A percentile compares a stretch with the other conserved stretches of the same genome.
Evolutionary conservation across 1,140 invertebrate species (phyloP).

Genomic region (Lepidurus apus): DNA sequence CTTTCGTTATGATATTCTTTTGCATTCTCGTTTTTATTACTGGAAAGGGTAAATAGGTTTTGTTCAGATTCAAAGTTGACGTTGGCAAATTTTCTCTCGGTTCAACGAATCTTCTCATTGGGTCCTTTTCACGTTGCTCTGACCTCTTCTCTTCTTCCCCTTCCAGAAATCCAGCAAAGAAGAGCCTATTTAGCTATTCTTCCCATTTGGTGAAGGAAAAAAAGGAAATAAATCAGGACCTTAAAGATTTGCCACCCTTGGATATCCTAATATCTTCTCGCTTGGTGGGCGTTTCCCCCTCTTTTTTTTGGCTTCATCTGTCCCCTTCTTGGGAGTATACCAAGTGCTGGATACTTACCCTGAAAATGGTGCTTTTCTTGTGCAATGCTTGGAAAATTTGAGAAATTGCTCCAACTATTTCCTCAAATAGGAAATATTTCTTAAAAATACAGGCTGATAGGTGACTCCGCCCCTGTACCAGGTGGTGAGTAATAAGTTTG

Average conservation of each 20-base stretch:
- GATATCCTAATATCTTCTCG: not conserved
- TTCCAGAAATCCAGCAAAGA: not conserved
- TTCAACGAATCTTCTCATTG: slow-evolving; percentile 3
- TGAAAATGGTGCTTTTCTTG: not conserved
- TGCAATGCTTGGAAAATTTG: slow-evolving; percentile 7
- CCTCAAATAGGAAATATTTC: not conserved
- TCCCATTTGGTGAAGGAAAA: not conserved
- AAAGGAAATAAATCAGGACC: not conserved
- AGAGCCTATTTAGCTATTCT: slow-evolving; percentile 21
- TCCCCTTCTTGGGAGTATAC: no score
- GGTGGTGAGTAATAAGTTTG: not conserved
- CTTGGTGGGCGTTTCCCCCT: not conserved
- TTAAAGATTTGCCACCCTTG: not conserved
- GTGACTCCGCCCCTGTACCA: not conserved
- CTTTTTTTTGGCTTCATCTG: not conserved
- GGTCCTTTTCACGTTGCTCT: not conserved
- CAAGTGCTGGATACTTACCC: not conserved
- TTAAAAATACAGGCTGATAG: not conserved
- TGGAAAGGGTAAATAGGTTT: not conserved
- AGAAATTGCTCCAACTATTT: not conserved
- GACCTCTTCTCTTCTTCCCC: not conserved
- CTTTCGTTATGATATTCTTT: not conserved
- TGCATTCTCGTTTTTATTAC: not conserved
- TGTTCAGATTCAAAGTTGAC: not conserved
- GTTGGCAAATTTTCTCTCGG: slow-evolving; percentile 14